Evolutionary conservation across 2,888 invertebrate species (phyloP), one percentile per base, ranked within the genome.

Genomic region (Dicyrtoma fusca): DNA sequence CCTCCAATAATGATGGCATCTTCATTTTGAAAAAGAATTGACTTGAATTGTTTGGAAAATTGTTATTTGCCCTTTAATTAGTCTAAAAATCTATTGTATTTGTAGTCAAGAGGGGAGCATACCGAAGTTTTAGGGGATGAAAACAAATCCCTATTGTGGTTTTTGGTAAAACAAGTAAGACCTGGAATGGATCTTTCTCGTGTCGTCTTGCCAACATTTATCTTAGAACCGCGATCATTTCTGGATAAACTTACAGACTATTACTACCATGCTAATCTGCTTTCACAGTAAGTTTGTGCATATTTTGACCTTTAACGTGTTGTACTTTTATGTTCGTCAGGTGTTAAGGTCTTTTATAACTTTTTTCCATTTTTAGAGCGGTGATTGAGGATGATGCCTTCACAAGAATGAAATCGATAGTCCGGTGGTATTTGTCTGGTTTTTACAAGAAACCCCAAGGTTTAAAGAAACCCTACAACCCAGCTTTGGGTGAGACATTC

Each of bases 401-500:
- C 83, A 90, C 89, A 25, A 88, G 97, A 75, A 96, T 97, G 90
- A 94, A 94, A 82, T 86, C 87, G 23, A 90, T 97, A 0, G 90
- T 94, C 0, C 88, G 90, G 81, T 96, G 95, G 94, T 97, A 96
- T 84, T 86, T 96, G 34, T 95, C 95, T 0, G 95, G 96, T 1
- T 89, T 96, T 82, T 94, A 96, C 84, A 91, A 95, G 81, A 96
- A 97, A 83, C 96, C 96, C 0, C 94, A 93, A 84, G 96, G 96
- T 3, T 86, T 96, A 61, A 97, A 96, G 84, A 97, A 97, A 83
- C 96, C 96, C 0, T 97, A 96, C 83, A 97, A 97, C 86, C 96
- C 96, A 0, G 92, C 96, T 68, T 87, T 97, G 62, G 96, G 96
- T 0, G 96, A 96, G 85, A 91, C 90, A 0, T 96, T 94, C 85